phyloP scores from a whole-genome alignment of 2,797 vertebrate species.

The Pristis pectinata region DNA sequence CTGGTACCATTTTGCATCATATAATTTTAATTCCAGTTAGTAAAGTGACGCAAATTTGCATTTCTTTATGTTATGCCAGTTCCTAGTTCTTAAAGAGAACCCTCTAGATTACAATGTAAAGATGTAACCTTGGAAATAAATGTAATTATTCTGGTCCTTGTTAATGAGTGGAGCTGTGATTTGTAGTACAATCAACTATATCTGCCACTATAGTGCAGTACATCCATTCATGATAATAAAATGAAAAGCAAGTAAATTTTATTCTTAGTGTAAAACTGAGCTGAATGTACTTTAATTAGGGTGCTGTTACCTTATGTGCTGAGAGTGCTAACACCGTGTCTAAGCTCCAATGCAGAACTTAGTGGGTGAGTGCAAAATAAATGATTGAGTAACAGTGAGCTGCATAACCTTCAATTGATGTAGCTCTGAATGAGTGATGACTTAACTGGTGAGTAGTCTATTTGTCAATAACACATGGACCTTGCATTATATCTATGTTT shows the following conservation, averaged over 20 bases:
- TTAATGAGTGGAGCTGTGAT: slow-evolving; percentile 35
- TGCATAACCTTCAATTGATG: background rate
- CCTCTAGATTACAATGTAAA: background rate
- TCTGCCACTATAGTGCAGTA: slow-evolving; percentile 5
- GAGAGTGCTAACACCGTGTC: background rate
- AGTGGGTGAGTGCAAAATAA: background rate
- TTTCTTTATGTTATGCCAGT: slow-evolving; percentile 16
- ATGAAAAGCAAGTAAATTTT: slow-evolving; percentile 26
- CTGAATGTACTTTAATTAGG: slow-evolving; percentile 30
- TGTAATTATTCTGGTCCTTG: slow-evolving; percentile 34
- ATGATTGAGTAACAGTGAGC: background rate
- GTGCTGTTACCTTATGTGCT: slow-evolving; percentile 1
- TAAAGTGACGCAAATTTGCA: slow-evolving; percentile 19
- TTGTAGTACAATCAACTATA: slow-evolving; percentile 28
- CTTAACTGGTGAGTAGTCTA: background rate
- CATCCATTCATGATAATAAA: slow-evolving; percentile 33
- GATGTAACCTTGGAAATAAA: slow-evolving; percentile 32
- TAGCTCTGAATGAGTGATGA: slow-evolving; percentile 17
- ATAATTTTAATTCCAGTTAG: slow-evolving; percentile 9
- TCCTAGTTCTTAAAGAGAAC: slow-evolving; percentile 27
- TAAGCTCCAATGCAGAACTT: background rate
- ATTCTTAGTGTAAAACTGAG: slow-evolving; percentile 12
- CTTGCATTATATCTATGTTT: background rate
- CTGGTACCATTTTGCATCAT: background rate
- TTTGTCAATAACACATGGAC: slow-evolving; percentile 19